A percentile compares a stretch with the other conserved stretches of the same genome.
These are phyloP conservation scores for Saccostrea glomerata DNA, from an alignment of 1,140 invertebrate species.

Conservation along the genomic window DNA sequence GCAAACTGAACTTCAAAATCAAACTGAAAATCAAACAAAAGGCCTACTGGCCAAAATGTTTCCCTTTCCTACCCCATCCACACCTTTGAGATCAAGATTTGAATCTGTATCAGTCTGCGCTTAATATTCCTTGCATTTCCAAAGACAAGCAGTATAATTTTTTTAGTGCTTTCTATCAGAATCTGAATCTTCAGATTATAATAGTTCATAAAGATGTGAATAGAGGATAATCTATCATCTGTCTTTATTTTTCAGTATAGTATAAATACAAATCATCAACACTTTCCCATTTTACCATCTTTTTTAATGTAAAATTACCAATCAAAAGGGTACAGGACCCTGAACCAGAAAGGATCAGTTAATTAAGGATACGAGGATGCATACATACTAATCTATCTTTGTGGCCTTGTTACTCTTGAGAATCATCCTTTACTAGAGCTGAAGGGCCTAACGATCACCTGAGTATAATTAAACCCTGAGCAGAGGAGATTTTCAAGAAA, in stretches of 20 bases:
- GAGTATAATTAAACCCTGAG: neutral
- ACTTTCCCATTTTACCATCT: conserved; percentile 15
- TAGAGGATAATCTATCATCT: conserved; percentile 2
- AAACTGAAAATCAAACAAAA: conserved; percentile 17
- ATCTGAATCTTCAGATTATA: neutral
- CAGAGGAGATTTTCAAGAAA: too few relatives aligned
- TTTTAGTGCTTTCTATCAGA: conserved; percentile 16
- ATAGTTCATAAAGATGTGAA: too few relatives aligned
- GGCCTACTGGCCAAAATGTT: conserved; percentile 14
- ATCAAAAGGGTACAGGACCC: conserved; percentile 1
- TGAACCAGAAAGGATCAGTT: neutral
- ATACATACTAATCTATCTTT: conserved; percentile 17
- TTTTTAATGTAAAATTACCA: conserved; percentile 17
- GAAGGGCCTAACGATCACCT: conserved; percentile 14
- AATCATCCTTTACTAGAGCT: conserved; percentile 16
- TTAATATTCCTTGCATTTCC: conserved; percentile 16
- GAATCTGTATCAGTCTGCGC: conserved; percentile 8
- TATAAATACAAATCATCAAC: conserved; percentile 17
- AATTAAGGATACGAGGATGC: conserved; percentile 15
- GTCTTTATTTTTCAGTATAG: conserved; percentile 16
- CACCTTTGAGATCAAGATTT: conserved; percentile 15
- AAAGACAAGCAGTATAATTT: conserved; percentile 16
- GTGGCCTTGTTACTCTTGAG: conserved; percentile 14
- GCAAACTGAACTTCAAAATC: conserved; percentile 16
- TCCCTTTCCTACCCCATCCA: conserved; percentile 14